Conservation (phyloP, 2,113 vertebrate species). For the Dryoscopus gambensis region DNA sequence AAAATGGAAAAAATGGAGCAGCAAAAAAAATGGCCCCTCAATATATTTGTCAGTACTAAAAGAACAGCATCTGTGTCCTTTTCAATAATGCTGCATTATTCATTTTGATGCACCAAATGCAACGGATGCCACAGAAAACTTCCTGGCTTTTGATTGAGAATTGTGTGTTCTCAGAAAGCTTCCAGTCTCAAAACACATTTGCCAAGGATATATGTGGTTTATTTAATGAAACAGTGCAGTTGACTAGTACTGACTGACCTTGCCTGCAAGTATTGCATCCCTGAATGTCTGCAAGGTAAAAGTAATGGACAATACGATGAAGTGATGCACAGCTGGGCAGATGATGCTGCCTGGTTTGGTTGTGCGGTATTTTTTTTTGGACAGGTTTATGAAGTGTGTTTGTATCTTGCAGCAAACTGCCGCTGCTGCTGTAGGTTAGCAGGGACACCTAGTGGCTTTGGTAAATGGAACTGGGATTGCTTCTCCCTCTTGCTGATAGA, state of each 20-base stretch:
- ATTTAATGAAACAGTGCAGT: not conserved
- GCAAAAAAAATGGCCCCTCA: accelerated
- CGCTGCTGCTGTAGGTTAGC: not conserved
- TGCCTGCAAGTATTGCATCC: not conserved
- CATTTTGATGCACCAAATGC: not conserved
- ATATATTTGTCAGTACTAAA: not conserved
- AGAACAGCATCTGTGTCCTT: not conserved
- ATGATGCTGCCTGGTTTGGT: not conserved
- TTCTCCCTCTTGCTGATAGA: not conserved
- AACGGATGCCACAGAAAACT: not conserved
- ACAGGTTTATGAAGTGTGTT: not conserved
- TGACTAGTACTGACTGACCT: slow-evolving; percentile 20
- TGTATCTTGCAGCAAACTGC: not conserved
- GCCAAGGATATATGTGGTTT: not conserved
- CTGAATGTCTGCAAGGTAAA: not conserved
- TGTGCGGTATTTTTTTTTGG: not conserved
- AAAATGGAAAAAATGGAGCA: not conserved
- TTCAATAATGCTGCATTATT: not conserved
- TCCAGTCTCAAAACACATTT: not conserved
- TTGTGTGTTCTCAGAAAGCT: not conserved
- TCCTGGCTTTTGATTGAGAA: not conserved
- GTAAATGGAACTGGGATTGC: not conserved
- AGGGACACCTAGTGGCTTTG: slow-evolving; percentile 41
- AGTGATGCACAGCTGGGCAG: not conserved
- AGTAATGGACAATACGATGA: not conserved